phyloP scores from a whole-genome alignment of 1,140 invertebrate genomes.

The Planococcus citri region DNA sequence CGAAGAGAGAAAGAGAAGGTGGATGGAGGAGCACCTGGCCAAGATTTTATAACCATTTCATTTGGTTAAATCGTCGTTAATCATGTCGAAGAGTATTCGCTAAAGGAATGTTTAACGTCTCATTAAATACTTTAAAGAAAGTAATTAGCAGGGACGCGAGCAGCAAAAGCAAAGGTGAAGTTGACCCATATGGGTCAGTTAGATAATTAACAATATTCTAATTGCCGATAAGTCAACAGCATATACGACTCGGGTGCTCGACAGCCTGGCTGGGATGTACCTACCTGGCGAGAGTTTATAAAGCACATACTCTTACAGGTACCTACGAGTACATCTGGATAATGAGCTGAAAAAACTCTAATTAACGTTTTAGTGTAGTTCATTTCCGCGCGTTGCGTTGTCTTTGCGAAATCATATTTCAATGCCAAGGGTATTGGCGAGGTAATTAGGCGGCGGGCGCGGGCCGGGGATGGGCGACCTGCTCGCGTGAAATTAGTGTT shows the following conservation, averaged over 20 bases:
- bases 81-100: neutral
- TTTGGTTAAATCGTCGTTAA: slow-evolving; percentile 15
- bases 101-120: slow-evolving; percentile 18
- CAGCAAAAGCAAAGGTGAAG: neutral
- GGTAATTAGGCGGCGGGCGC: neutral
- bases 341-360: slow-evolving; percentile 1
- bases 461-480: no score
- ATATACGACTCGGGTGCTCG: neutral
- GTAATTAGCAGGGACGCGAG: slow-evolving; percentile 3
- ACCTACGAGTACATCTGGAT: no score
- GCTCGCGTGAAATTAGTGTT: neutral
- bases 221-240: slow-evolving; percentile 6
- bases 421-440: neutral
- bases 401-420: neutral
- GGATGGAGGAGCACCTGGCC: neutral
- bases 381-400: neutral
- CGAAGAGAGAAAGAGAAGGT: no score
- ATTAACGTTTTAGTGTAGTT: slow-evolving; percentile 8
- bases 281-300: no score
- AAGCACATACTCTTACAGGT: no score
- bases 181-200: slow-evolving; percentile 9
- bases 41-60: slow-evolving; percentile 10
- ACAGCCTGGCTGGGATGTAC: no score
- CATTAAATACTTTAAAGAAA: neutral
- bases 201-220: slow-evolving; percentile 18